Base-by-base conservation (phyloP, 1,140 invertebrate genomes). In the Drosophila bocki region DNA sequence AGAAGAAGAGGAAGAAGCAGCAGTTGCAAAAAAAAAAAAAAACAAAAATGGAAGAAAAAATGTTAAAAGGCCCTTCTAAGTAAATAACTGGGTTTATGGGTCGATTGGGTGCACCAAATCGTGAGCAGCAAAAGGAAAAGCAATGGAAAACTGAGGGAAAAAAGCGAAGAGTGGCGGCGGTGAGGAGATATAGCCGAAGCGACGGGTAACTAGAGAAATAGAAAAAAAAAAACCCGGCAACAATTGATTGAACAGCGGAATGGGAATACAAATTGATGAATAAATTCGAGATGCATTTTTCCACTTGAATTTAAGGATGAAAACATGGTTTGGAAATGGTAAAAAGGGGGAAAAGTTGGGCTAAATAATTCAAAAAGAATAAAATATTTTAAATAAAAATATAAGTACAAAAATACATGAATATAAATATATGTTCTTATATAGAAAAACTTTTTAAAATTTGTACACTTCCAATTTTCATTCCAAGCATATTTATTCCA, bases 61-160 rank as follows among this genome's bases (percentile, higher is more conserved):
- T 75, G 84, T 90, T 90, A 88, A 88, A 88, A 88, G 85, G 84
- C 84, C 85, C 85, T 88, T 90, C 85, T 88, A 91, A 88, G 90
- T 85, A 91, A 91, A 90, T 91, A 91, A 91, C 90, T 91, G 80
- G 90, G 90, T 91, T 91, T 91, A 90, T 91, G 90, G 90, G 90
- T 91, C 90, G 90, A 91, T 91, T 91, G 90, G 90, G 90, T 91
- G 90, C 90, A 91, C 90, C 87, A 91, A 91, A 91, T 91, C 87
- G 87, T 87, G 83, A 81, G 80, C 79, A 71, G 80, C 77, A 77
- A 63, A 72, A 68, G 68, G 79, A 91, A 75, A 88, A 68, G 53
- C 75, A 12, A 72, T 44, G 70, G 54, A 42, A 60, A 71, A 32
- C 8, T 17, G 9, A 19, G 32, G 5, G 64, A 37, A 22, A 57